Conservation (phyloP, 1,140 invertebrate genomes). For the Ptiloglossa arizonensis region DNA sequence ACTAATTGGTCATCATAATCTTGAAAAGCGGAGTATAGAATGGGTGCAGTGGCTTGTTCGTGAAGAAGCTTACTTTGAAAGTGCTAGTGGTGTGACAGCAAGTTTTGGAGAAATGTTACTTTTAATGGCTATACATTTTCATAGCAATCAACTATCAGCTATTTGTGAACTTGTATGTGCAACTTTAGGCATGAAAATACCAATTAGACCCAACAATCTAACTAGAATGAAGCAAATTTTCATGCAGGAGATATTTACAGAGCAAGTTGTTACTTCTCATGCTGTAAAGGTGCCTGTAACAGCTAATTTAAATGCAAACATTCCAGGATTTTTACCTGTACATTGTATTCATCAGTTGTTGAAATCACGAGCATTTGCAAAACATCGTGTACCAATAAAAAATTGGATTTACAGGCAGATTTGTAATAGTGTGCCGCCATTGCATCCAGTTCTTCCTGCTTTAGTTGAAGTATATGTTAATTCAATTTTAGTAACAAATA, state of each 20-base stretch:
- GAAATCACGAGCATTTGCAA: slow-evolving; percentile 97
- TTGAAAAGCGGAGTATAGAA: slow-evolving; percentile 94
- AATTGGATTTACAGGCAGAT: slow-evolving; percentile 98
- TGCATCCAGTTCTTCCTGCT: slow-evolving; percentile 96
- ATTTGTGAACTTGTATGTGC: slow-evolving; percentile 96
- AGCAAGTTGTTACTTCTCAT: slow-evolving; percentile 97
- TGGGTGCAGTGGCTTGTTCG: slow-evolving; percentile 97
- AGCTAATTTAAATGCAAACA: slow-evolving; percentile 92
- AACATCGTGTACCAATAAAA: slow-evolving; percentile 96
- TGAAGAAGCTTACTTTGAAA: slow-evolving; percentile 93
- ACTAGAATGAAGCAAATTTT: slow-evolving; percentile 97
- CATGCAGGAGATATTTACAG: slow-evolving; percentile 98
- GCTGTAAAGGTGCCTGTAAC: slow-evolving; percentile 98
- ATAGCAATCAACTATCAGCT: slow-evolving; percentile 95
- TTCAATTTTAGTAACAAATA: slow-evolving; percentile 92
- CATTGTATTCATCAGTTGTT: slow-evolving; percentile 98
- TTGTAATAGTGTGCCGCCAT: slow-evolving; percentile 90
- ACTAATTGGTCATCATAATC: slow-evolving; percentile 88
- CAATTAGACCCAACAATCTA: slow-evolving; percentile 94
- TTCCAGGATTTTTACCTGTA: slow-evolving; percentile 96
- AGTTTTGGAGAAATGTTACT: slow-evolving; percentile 98
- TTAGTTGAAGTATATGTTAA: slow-evolving; percentile 97
- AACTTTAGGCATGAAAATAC: slow-evolving; percentile 97
- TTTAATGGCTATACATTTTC: slow-evolving; percentile 98
- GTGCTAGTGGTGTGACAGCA: slow-evolving; percentile 89